Conservation (phyloP, 2,113 vertebrate genomes). For the Vicugna pacos region DNA sequence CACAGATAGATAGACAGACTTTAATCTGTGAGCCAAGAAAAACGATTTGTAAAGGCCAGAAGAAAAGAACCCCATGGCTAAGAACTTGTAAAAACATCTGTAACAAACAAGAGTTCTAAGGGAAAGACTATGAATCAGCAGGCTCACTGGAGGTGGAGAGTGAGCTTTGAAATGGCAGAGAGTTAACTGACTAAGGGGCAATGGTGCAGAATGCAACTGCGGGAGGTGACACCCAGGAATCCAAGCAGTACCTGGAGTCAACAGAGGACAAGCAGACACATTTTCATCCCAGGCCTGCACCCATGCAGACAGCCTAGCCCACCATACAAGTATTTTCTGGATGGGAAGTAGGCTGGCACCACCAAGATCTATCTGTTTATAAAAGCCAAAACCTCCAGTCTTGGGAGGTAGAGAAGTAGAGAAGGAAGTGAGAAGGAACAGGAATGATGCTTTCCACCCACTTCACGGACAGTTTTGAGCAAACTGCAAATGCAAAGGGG, state of each 20-base stretch:
- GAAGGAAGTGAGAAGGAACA: neutral
- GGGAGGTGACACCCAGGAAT: neutral
- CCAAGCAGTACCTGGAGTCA: neutral
- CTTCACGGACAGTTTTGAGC: neutral
- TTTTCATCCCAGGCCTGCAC: neutral
- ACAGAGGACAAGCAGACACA: neutral
- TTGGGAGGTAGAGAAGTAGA: neutral
- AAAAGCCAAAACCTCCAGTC: neutral
- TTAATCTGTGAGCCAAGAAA: constrained; percentile 62
- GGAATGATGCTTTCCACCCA: neutral
- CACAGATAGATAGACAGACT: constrained; percentile 29
- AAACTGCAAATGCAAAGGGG: neutral
- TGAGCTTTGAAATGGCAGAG: neutral
- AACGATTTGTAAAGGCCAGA: constrained; percentile 51
- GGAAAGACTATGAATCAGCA: constrained; percentile 16
- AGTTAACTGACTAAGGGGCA: neutral
- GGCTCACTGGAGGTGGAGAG: neutral
- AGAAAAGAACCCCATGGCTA: constrained; percentile 62
- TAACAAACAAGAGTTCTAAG: constrained; percentile 50
- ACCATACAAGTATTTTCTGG: neutral
- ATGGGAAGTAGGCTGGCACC: neutral
- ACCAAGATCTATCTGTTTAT: neutral
- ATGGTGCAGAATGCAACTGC: neutral
- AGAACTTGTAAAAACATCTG: constrained; percentile 64
- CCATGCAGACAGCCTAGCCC: neutral